Conservation (phyloP, 1,140 invertebrate genomes). For the Monomorium pharaonis region DNA sequence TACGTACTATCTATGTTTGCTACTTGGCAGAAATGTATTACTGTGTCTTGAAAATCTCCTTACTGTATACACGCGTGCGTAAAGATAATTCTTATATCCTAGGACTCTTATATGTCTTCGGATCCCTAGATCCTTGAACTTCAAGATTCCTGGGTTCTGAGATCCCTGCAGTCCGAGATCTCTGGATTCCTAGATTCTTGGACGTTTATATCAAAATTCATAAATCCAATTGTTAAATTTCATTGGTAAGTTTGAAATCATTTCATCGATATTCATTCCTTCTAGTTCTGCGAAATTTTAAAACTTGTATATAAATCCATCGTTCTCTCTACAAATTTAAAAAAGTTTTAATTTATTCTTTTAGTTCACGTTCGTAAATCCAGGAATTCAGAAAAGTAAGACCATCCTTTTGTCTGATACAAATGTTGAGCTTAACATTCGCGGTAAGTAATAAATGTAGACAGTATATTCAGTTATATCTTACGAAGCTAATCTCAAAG, state of each 20-base stretch:
- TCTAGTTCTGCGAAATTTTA: neutral
- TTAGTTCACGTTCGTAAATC: neutral
- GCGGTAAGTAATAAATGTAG: constrained; percentile 61
- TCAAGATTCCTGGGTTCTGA: constrained; percentile 31
- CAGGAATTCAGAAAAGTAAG: constrained; percentile 31
- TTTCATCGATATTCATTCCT: neutral
- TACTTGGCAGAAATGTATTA: constrained; percentile 68
- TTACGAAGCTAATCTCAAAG: constrained; percentile 74
- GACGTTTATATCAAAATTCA: neutral
- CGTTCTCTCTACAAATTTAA: neutral
- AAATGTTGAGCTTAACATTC: constrained; percentile 71
- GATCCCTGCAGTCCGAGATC: constrained; percentile 19
- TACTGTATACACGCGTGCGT: constrained; percentile 58
- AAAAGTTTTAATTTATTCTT: neutral
- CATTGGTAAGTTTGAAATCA: neutral
- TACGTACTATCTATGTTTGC: constrained; percentile 41
- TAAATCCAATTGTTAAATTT: neutral
- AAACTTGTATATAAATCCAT: neutral
- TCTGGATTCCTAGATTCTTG: constrained; percentile 38
- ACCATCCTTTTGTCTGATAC: constrained; percentile 36
- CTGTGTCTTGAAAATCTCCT: constrained; percentile 57
- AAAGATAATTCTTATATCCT: constrained; percentile 53
- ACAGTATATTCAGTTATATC: constrained; percentile 61
- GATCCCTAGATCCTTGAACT: constrained; percentile 4
- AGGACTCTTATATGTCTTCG: constrained; percentile 4